Conservation (phyloP, 2,888 invertebrate genomes). For the Heliconius hortense region DNA sequence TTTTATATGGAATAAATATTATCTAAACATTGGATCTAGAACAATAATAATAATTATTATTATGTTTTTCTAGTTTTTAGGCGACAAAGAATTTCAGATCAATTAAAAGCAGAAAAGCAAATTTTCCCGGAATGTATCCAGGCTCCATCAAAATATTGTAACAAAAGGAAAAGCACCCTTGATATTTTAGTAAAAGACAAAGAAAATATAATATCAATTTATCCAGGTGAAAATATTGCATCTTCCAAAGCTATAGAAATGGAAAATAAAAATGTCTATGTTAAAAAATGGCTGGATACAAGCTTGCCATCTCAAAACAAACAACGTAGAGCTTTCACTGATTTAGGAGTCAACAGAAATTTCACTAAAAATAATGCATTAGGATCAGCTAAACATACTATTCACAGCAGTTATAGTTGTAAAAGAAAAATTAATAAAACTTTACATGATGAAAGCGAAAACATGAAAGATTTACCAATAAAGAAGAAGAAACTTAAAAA, state of each 20-base stretch:
- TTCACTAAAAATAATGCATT: slow-evolving; percentile 30
- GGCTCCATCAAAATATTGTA: slow-evolving; percentile 66
- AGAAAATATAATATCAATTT: slow-evolving; percentile 52
- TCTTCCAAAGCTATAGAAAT: slow-evolving; percentile 50
- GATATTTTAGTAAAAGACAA: slow-evolving; percentile 48
- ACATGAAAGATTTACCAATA: slow-evolving; percentile 22
- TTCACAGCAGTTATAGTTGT: slow-evolving; percentile 18
- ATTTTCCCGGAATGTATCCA: slow-evolving; percentile 74
- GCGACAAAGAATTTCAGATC: slow-evolving; percentile 61
- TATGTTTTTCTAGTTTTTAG: slow-evolving; percentile 57
- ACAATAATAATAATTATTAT: not conserved
- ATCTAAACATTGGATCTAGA: slow-evolving; percentile 11
- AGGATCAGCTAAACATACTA: slow-evolving; percentile 35
- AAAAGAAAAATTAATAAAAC: slow-evolving; percentile 27
- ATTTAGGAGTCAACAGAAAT: slow-evolving; percentile 58
- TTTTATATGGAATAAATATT: too few relatives aligned
- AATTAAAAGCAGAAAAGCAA: slow-evolving; percentile 66
- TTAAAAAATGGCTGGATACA: slow-evolving; percentile 66
- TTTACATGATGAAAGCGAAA: not conserved
- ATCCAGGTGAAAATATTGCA: slow-evolving; percentile 60
- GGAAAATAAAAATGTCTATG: slow-evolving; percentile 59
- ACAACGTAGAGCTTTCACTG: slow-evolving; percentile 61
- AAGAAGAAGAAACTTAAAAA: slow-evolving; percentile 29
- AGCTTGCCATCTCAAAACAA: slow-evolving; percentile 46
- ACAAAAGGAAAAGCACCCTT: slow-evolving; percentile 62